A percentile compares a stretch with the other conserved stretches of the same genome.
phyloP scores from a whole-genome alignment of 35 echinoderm and acorn worm genomes.

The Anneissia japonica region DNA sequence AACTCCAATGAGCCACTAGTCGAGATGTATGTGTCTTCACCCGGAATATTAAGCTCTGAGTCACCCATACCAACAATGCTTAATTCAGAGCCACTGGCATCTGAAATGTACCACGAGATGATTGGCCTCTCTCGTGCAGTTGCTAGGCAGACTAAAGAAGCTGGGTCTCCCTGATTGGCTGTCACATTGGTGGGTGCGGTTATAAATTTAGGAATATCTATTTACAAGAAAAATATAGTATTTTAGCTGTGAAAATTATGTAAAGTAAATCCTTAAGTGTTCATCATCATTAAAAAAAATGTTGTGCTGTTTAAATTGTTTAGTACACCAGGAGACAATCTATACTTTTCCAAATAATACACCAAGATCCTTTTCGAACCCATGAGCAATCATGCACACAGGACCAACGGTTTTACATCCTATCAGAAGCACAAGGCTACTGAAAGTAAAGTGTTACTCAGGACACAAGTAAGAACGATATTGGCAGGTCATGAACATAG shows the following conservation, averaged over 20 bases:
- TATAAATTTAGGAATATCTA: constrained; percentile 67
- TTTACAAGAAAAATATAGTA: background rate
- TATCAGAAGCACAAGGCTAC: too few relatives aligned
- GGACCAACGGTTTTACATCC: too few relatives aligned
- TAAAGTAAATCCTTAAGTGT: too few relatives aligned
- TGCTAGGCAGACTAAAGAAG: constrained; percentile 47
- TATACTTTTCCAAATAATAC: too few relatives aligned
- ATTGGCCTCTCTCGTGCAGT: constrained; percentile 50
- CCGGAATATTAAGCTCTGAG: constrained; percentile 10
- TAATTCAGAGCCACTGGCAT: constrained; percentile 25
- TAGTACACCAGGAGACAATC: background rate
- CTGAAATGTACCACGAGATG: constrained; percentile 64
- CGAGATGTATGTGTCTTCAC: constrained; percentile 23
- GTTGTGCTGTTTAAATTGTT: background rate
- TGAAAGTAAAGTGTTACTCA: background rate
- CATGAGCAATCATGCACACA: too few relatives aligned
- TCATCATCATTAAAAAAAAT: too few relatives aligned
- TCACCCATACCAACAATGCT: constrained; percentile 37
- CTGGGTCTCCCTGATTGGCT: constrained; percentile 63
- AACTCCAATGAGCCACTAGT: constrained; percentile 51
- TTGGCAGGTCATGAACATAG: too few relatives aligned
- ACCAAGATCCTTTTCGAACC: too few relatives aligned
- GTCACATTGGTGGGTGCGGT: constrained; percentile 50
- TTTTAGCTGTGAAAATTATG: background rate
- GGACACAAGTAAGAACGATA: background rate